Conservation (phyloP, 1,140 invertebrate species). For the Ladona fulva region DNA sequence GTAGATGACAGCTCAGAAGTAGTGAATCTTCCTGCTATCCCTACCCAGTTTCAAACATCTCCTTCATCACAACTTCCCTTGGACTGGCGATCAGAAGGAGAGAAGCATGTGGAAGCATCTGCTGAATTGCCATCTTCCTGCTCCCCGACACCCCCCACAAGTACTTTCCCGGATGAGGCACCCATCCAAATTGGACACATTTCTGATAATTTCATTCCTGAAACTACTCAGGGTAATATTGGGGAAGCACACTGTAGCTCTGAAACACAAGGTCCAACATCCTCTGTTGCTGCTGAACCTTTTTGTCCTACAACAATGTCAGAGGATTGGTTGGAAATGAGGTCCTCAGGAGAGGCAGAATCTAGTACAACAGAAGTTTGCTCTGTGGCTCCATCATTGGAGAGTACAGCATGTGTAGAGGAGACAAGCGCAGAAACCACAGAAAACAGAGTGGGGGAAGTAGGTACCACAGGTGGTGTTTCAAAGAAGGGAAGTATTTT, state of each 20-base stretch:
- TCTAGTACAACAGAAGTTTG: background rate
- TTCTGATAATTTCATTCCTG: background rate
- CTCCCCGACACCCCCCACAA: background rate
- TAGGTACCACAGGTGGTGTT: conserved; percentile 36
- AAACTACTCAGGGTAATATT: background rate
- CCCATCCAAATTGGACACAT: background rate
- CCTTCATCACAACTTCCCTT: background rate
- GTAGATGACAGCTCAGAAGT: background rate
- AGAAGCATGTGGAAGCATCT: background rate
- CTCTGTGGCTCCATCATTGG: background rate
- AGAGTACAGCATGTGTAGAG: background rate
- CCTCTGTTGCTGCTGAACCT: background rate
- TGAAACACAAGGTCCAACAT: background rate
- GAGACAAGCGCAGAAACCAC: background rate
- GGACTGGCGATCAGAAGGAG: background rate
- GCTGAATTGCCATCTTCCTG: background rate
- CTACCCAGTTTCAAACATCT: background rate
- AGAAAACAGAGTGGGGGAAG: background rate
- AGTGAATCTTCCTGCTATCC: background rate
- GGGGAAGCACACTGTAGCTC: background rate
- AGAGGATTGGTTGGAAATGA: background rate
- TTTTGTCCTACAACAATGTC: background rate
- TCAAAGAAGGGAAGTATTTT: conserved; percentile 83
- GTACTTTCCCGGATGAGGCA: background rate
- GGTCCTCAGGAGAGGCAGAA: background rate